phyloP scores from a whole-genome alignment of 2,113 vertebrate species.

The Coreoperca whiteheadi region DNA sequence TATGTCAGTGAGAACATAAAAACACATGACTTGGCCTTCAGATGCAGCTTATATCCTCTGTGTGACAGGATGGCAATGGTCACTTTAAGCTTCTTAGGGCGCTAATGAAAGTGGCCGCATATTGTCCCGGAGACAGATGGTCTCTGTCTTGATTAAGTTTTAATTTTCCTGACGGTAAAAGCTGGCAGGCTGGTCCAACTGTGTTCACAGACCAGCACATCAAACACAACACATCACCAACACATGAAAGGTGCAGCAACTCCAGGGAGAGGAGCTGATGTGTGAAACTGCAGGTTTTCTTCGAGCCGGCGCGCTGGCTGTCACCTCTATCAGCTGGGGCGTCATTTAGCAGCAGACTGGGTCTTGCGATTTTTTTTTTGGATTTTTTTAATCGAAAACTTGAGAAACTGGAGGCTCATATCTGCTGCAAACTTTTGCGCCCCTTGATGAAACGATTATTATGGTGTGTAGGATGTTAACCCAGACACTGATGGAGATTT shows the following conservation, averaged over 20 bases:
- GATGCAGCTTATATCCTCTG: slow-evolving; percentile 5
- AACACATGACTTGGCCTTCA: not conserved
- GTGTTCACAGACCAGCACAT: slow-evolving; percentile 42
- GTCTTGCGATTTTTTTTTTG: not conserved
- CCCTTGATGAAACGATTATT: not conserved
- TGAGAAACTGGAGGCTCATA: slow-evolving; percentile 17
- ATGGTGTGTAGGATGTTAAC: not conserved
- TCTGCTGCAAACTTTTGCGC: slow-evolving; percentile 34
- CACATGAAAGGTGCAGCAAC: slow-evolving; percentile 15
- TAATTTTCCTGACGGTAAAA: slow-evolving; percentile 56
- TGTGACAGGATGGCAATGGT: slow-evolving; percentile 57
- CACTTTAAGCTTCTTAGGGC: slow-evolving; percentile 81
- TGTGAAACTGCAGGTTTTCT: slow-evolving; percentile 34
- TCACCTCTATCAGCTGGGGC: not conserved
- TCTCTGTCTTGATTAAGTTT: slow-evolving; percentile 83
- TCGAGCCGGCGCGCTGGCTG: slow-evolving; percentile 8
- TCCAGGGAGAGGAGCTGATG: slow-evolving; percentile 34
- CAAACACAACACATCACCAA: slow-evolving; percentile 8
- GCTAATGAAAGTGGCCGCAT: slow-evolving; percentile 79
- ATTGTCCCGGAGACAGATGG: slow-evolving; percentile 83
- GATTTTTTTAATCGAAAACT: too few relatives aligned
- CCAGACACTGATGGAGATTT: not conserved
- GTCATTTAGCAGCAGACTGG: not conserved
- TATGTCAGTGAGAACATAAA: not conserved
- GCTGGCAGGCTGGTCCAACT: slow-evolving; percentile 41